Percentiles rank a stretch among this genome's conserved stretches.
Conservation (phyloP, 2,888 invertebrate genomes). For the Dromius quadrimaculatus region DNA sequence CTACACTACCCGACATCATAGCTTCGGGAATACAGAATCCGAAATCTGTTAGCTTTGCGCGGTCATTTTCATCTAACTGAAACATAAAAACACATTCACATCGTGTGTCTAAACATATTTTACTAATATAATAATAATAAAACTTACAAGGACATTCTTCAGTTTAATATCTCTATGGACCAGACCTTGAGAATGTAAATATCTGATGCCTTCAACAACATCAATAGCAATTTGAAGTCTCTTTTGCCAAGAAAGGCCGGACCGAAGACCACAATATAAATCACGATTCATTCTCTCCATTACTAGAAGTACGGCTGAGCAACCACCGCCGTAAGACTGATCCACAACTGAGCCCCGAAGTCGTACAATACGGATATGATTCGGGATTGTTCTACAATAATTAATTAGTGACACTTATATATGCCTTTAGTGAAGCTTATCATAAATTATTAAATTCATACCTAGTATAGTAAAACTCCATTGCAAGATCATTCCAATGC, state of each 20-base stretch:
- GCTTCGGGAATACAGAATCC: conserved; percentile 93
- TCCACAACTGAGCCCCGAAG: conserved; percentile 86
- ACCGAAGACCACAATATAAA: conserved; percentile 81
- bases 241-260: conserved; percentile 74
- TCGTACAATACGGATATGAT: conserved; percentile 82
- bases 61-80: conserved; percentile 75
- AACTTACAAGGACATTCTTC: conserved; percentile 84
- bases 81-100: too few species aligned
- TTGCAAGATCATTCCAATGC: conserved; percentile 90
- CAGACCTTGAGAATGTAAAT: conserved; percentile 88
- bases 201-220: conserved; percentile 88
- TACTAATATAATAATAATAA: conserved; percentile 16
- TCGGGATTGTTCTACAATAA: conserved; percentile 77
- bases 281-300: conserved; percentile 82
- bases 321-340: conserved; percentile 77
- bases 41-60: conserved; percentile 87
- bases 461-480: conserved; percentile 93
- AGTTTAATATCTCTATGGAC: conserved; percentile 91
- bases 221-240: conserved; percentile 82
- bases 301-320: conserved; percentile 83
- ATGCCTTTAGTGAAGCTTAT: neutral
- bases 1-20: conserved; percentile 90
- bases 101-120: too few species aligned
- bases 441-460: conserved; percentile 59
- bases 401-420: too few species aligned